These are phyloP conservation scores for Brachionus koreanus DNA, from an alignment of 1,140 invertebrate species.

Conservation along the genomic window DNA sequence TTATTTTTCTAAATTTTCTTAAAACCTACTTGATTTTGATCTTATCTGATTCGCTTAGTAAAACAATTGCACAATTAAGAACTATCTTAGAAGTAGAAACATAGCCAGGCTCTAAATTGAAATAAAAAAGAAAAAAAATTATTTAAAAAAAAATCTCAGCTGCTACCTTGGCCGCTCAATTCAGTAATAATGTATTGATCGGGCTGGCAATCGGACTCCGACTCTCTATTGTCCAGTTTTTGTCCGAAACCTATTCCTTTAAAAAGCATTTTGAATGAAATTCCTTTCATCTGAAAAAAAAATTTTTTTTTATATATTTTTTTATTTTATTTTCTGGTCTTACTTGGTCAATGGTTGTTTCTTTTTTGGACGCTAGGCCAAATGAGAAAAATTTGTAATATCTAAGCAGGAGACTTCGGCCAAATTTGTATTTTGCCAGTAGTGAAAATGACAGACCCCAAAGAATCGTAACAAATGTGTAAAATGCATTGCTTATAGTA, in stretches of 20 bases:
- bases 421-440: constrained; percentile 66
- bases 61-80: constrained; percentile 68
- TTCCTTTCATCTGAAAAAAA: not conserved
- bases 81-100: constrained; percentile 71
- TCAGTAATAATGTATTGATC: not conserved
- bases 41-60: constrained; percentile 72
- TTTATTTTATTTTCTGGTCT: not conserved
- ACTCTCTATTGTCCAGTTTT: not conserved
- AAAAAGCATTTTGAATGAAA: constrained; percentile 28
- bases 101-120: constrained; percentile 71
- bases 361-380: constrained; percentile 35
- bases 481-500: constrained; percentile 49
- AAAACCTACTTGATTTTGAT: constrained; percentile 67
- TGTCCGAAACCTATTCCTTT: not conserved
- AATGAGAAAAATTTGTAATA: constrained; percentile 43
- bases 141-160: not conserved
- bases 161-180: constrained; percentile 8
- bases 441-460: constrained; percentile 65
- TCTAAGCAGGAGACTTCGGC: constrained; percentile 64
- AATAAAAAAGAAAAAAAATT: not conserved
- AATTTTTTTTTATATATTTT: not conserved
- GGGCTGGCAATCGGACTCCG: not conserved
- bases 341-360: constrained; percentile 15
- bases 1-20: constrained; percentile 2
- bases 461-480: constrained; percentile 60